Evolutionary conservation across 2,888 invertebrate genomes (phyloP).

Genomic region (Troides oblongomaculatus): DNA sequence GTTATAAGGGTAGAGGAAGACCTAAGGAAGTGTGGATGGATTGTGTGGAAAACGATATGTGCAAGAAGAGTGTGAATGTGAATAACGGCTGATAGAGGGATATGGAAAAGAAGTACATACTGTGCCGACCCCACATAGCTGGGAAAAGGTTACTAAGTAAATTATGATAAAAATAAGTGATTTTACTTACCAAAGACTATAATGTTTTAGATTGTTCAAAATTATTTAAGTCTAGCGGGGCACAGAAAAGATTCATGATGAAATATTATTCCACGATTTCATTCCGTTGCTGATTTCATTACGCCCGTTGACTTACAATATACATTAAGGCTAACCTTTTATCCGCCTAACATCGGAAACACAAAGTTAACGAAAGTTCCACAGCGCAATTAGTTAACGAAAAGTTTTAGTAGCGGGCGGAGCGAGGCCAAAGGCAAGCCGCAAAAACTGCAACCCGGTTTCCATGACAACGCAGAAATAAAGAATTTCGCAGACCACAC

Average conservation of each 20-base stretch:
- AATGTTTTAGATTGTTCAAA: too few species aligned
- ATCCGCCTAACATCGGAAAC: slow-evolving; percentile 41
- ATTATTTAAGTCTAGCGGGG: too few species aligned
- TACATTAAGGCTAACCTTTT: slow-evolving; percentile 33
- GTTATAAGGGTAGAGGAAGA: too few species aligned
- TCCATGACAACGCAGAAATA: slow-evolving; percentile 58
- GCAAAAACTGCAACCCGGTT: slow-evolving; percentile 56
- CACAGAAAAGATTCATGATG: not conserved
- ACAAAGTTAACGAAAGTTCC: slow-evolving; percentile 52
- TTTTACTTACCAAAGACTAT: too few species aligned
- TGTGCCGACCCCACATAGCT: too few species aligned
- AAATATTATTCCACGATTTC: not conserved
- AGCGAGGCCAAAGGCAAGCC: slow-evolving; percentile 40
- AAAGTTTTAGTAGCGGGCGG: slow-evolving; percentile 58
- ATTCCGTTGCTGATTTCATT: slow-evolving; percentile 2
- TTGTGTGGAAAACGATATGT: too few species aligned
- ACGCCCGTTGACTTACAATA: slow-evolving; percentile 20
- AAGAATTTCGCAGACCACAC: slow-evolving; percentile 43
- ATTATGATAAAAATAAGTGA: too few species aligned
- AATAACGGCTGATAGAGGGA: too few species aligned
- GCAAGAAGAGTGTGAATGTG: too few species aligned
- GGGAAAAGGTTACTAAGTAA: too few species aligned
- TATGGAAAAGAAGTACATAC: too few species aligned
- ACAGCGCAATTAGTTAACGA: slow-evolving; percentile 61
- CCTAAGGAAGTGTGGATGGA: too few species aligned